Evolutionary conservation across 2,888 invertebrate genomes (phyloP), one percentile per base, ranked within the genome.

Genomic region (Trachelus tabidus): DNA sequence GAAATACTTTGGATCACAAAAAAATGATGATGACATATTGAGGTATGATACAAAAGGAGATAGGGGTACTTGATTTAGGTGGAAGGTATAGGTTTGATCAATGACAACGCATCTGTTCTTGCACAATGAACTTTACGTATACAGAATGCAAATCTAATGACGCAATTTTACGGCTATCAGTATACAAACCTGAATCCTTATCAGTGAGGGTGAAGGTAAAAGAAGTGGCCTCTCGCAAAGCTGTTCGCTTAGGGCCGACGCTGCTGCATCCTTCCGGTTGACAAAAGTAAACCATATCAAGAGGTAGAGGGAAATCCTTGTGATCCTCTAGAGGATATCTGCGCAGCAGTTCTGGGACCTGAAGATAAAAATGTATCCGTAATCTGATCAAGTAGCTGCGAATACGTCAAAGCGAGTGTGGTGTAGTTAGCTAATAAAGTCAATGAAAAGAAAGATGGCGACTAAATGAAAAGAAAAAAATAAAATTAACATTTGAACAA

Each of bases 201-300:
- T 99, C 99, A 33, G 99, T 99, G 84, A 99, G 94, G 12, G 98
- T 98, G 92, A 99, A 99, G 30, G 99, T 98, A 92, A 99, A 99
- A 30, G 99, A 98, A 37, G 97, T 97, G 76, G 98, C 97, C 92
- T 99, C 99, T 80, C 98, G 93, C 75, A 96, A 93, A 68, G 95
- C 95, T 33, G 96, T 95, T 81, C 97, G 94, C 86, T 97, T 95
- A 11, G 98, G 98, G 23, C 98, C 98, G 81, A 98, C 96, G 81
- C 96, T 97, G 82, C 96, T 96, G 92, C 99, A 99, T 77, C 99
- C 99, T 92, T 99, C 99, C 1, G 99, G 99, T 92, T 99, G 99
- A 90, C 99, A 99, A 93, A 99, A 99, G 92, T 98, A 99, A 35
- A 99, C 98, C 95, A 99, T 99, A 92, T 99, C 99, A 89, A 98